Percentiles rank a stretch among this genome's conserved stretches.
phyloP scores from a whole-genome alignment of 1,140 invertebrate species.

The Ceratosolen fusciceps region DNA sequence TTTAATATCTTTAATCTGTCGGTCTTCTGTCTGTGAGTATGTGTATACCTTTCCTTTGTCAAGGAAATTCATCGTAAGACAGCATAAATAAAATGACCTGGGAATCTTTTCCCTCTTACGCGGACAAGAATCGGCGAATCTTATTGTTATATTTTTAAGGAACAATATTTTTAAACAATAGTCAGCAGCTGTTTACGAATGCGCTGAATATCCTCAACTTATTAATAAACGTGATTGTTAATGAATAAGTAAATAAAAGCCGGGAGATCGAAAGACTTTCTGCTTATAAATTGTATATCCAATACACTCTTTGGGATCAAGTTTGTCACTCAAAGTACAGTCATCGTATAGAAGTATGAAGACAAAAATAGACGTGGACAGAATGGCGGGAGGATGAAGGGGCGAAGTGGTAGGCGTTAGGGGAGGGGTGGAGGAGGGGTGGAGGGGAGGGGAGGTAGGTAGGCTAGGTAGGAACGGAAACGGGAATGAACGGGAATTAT shows the following conservation, averaged over 20 bases:
- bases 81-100: no score
- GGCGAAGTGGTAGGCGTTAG: conserved; percentile 45
- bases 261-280: conserved; percentile 8
- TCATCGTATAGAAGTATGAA: conserved; percentile 1
- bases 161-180: no score
- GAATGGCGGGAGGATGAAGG: not conserved
- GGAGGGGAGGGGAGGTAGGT: conserved; percentile 20
- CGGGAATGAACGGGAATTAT: conserved; percentile 62
- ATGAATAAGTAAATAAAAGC: not conserved
- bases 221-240: no score
- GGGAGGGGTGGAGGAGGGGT: not conserved
- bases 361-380: not conserved
- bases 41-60: no score
- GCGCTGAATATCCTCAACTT: no score
- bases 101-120: no score
- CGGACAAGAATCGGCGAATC: no score
- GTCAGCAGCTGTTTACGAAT: no score
- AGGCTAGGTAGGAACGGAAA: conserved; percentile 56
- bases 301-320: not conserved
- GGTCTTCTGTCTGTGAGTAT: no score
- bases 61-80: no score
- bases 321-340: not conserved
- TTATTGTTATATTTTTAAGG: no score
- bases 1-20: no score
- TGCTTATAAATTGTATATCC: not conserved